Percentiles rank a stretch among this genome's conserved stretches.
Evolutionary conservation across 2,113 vertebrate genomes (phyloP).

Genomic region (Saguinus midas): DNA sequence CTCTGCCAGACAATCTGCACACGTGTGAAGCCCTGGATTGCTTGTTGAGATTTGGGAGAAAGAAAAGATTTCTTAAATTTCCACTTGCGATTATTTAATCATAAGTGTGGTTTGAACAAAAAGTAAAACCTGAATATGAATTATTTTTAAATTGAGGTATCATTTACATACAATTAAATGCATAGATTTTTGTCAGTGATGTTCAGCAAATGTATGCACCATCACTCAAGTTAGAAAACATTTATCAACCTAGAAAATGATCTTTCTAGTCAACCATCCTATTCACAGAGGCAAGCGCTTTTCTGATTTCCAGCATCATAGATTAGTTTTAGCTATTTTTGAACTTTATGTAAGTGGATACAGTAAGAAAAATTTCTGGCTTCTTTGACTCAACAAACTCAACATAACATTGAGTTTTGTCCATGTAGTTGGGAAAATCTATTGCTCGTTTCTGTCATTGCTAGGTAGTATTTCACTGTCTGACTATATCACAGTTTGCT

Average conservation of each 20-base stretch:
- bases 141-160: neutral
- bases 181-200: neutral
- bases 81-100: neutral
- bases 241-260: neutral
- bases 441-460: neutral
- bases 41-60: neutral
- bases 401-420: neutral
- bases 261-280: neutral
- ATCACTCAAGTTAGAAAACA: neutral
- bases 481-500: neutral
- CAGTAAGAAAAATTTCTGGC: neutral
- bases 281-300: neutral
- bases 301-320: neutral
- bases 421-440: neutral
- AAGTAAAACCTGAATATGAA: neutral
- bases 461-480: neutral
- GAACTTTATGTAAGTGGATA: neutral
- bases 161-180: neutral
- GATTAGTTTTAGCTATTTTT: neutral
- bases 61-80: neutral
- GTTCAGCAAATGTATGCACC: neutral
- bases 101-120: neutral
- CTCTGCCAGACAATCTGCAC: neutral
- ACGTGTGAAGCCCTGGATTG: neutral
- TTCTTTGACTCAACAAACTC: neutral